phyloP scores from a whole-genome alignment of 1,140 invertebrate species.

The Monochamus saltuarius region DNA sequence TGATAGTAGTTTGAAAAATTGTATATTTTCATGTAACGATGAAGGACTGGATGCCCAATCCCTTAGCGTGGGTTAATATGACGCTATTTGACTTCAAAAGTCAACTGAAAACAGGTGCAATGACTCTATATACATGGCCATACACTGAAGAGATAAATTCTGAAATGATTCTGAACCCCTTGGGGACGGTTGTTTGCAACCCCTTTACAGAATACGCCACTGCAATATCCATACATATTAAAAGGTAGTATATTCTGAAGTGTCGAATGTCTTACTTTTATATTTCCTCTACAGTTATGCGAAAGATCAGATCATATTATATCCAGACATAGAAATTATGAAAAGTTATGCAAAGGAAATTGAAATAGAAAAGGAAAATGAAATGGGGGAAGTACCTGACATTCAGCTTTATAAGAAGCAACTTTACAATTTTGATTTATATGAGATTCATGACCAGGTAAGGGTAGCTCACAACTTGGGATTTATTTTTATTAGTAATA shows the following conservation, averaged over 20 bases:
- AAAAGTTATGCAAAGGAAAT: conserved; percentile 59
- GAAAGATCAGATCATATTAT: conserved; percentile 66
- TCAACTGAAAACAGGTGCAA: conserved; percentile 78
- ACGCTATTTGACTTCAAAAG: conserved; percentile 93
- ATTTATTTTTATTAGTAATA: no score
- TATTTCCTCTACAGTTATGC: conserved; percentile 59
- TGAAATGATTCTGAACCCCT: conserved; percentile 83
- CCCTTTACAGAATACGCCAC: conserved; percentile 78
- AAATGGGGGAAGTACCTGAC: conserved; percentile 2
- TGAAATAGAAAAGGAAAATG: conserved; percentile 17
- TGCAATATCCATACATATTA: conserved; percentile 79
- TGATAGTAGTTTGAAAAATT: no score
- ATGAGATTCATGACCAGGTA: conserved; percentile 89
- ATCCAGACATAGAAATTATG: conserved; percentile 70
- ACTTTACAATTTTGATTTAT: conserved; percentile 58
- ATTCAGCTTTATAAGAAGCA: no score
- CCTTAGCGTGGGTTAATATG: conserved; percentile 91
- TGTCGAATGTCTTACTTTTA: not conserved
- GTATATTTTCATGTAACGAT: not conserved
- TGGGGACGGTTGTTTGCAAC: conserved; percentile 84
- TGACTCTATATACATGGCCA: conserved; percentile 89
- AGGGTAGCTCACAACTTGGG: conserved; percentile 26
- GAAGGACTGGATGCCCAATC: conserved; percentile 73
- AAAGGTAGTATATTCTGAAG: conserved; percentile 55
- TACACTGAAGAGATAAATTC: conserved; percentile 76